These are phyloP conservation scores for Bubalus kerabau DNA, from an alignment of 2,113 vertebrate species.

Conservation along the genomic window DNA sequence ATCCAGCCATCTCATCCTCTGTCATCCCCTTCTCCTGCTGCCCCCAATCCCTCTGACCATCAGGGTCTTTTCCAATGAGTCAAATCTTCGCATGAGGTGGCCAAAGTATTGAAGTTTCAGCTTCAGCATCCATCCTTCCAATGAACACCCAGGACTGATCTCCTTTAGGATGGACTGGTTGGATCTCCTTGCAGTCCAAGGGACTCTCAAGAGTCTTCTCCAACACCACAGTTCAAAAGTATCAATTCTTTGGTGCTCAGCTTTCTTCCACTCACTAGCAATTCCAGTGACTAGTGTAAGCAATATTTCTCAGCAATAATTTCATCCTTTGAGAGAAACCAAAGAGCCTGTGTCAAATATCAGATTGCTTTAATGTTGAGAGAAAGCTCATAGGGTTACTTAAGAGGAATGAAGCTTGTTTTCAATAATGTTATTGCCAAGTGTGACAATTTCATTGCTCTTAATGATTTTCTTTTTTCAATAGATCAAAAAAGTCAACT, in stretches of 20 bases:
- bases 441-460: too few species aligned
- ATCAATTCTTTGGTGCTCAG: fast-evolving
- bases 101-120: background rate
- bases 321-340: background rate
- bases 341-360: background rate
- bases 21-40: background rate
- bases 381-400: background rate
- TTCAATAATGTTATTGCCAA: too few species aligned
- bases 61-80: background rate
- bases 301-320: background rate
- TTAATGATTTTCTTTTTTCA: background rate
- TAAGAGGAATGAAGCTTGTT: background rate
- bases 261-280: background rate
- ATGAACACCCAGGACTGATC: background rate
- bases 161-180: background rate
- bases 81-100: background rate
- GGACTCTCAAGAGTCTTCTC: background rate
- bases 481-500: background rate
- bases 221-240: background rate
- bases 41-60: background rate
- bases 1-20: background rate
- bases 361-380: background rate
- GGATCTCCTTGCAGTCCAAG: background rate
- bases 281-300: background rate
- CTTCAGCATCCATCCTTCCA: background rate